A percentile compares a stretch with the other conserved stretches of the same genome.
phyloP scores from a whole-genome alignment of 2,888 invertebrate genomes.

The Lithophane socia region DNA sequence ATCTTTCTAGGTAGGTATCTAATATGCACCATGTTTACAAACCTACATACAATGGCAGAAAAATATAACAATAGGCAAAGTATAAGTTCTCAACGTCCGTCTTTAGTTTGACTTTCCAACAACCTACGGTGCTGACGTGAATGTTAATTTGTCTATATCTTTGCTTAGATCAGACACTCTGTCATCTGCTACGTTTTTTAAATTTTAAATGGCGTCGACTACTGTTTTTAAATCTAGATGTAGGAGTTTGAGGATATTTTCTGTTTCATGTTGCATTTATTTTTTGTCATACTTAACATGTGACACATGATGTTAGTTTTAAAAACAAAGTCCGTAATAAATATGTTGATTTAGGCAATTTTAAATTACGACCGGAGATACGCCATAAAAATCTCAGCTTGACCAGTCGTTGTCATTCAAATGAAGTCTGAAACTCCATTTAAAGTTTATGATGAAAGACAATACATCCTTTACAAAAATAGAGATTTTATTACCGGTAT shows the following conservation, averaged over 20 bases:
- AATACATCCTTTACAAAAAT: conserved; percentile 3
- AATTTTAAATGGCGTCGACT: conserved; percentile 21
- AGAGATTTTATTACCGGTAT: conserved; percentile 36
- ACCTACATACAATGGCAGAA: conserved; percentile 3
- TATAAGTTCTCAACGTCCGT: conserved; percentile 17
- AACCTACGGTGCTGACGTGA: conserved; percentile 59
- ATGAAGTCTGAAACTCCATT: not conserved
- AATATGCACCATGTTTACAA: not conserved
- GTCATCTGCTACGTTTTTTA: conserved; percentile 31
- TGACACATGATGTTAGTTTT: conserved; percentile 10
- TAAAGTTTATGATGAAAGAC: conserved; percentile 8
- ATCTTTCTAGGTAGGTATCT: no score
- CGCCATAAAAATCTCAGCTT: conserved; percentile 15
- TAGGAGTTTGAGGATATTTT: conserved; percentile 13
- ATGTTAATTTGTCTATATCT: conserved; percentile 59
- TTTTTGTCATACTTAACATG: conserved; percentile 16
- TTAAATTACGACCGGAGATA: conserved; percentile 3
- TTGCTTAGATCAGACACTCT: conserved; percentile 39
- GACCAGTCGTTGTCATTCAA: conserved; percentile 3
- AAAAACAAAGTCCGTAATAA: not conserved
- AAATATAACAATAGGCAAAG: conserved; percentile 21
- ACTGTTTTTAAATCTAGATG: conserved; percentile 18
- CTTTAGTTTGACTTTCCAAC: conserved; percentile 66
- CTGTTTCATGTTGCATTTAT: not conserved
- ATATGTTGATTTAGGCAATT: conserved; percentile 4